A percentile compares a stretch with the other conserved stretches of the same genome.
These are phyloP conservation scores for Channa maculata DNA, from an alignment of 2,113 vertebrate genomes.

Conservation along the genomic window DNA sequence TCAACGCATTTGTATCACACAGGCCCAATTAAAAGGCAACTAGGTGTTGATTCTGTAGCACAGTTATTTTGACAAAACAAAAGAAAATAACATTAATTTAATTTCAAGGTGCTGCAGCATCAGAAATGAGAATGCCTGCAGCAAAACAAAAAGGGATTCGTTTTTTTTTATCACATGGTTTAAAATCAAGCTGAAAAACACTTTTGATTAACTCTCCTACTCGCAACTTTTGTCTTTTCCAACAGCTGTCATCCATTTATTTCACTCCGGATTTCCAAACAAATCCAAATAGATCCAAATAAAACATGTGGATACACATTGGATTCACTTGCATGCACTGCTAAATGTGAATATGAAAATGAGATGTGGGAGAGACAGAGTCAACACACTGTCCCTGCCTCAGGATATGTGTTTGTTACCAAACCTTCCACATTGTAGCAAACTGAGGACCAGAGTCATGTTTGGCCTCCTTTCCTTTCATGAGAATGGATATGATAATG, in stretches of 20 bases:
- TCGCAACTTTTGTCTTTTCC: background rate
- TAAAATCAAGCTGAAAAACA: background rate
- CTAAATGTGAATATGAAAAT: background rate
- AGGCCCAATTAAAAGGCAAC: too few species aligned
- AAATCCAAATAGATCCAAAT: background rate
- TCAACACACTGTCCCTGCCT: background rate
- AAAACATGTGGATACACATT: background rate
- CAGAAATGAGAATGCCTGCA: background rate
- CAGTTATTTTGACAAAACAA: background rate
- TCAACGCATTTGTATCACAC: too few species aligned
- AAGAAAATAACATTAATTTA: background rate
- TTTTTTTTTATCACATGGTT: background rate
- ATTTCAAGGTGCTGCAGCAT: background rate
- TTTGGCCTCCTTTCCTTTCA: background rate
- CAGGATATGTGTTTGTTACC: background rate
- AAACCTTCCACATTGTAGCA: background rate
- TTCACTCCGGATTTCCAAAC: background rate
- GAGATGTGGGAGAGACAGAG: background rate
- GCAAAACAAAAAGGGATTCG: background rate
- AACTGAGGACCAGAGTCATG: background rate
- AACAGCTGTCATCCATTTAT: too few species aligned
- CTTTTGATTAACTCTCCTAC: background rate
- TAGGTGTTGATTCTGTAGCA: background rate
- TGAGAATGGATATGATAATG: background rate
- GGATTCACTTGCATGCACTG: background rate